A percentile compares a stretch with the other conserved stretches of the same genome.
These are phyloP conservation scores for Galerucella calmariensis DNA, from an alignment of 2,888 invertebrate species.

Conservation along the genomic window DNA sequence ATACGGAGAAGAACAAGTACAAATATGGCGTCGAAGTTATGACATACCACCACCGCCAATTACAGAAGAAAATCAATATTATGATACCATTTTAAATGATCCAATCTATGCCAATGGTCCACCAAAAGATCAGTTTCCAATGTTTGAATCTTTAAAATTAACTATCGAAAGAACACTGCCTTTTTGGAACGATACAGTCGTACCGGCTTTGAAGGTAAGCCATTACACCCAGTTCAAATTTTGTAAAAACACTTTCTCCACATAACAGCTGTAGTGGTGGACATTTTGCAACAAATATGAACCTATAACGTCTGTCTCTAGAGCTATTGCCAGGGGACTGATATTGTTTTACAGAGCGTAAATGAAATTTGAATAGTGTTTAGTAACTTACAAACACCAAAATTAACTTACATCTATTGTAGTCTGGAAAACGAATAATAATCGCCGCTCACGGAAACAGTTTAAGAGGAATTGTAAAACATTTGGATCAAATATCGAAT, in stretches of 20 bases:
- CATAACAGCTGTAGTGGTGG: too few relatives aligned
- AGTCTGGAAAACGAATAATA: constrained; percentile 77
- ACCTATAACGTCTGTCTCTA: too few relatives aligned
- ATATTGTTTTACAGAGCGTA: background rate
- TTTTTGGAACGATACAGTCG: constrained; percentile 86
- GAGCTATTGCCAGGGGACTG: too few relatives aligned
- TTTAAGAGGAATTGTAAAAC: constrained; percentile 85
- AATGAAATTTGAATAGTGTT: too few relatives aligned
- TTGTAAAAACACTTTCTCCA: too few relatives aligned
- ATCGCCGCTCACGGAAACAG: constrained; percentile 91
- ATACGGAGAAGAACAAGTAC: constrained; percentile 82
- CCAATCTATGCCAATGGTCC: constrained; percentile 80
- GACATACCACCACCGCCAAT: constrained; percentile 86
- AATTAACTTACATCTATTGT: background rate
- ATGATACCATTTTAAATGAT: constrained; percentile 80
- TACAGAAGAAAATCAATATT: constrained; percentile 80
- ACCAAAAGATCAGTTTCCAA: constrained; percentile 78
- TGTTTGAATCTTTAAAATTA: constrained; percentile 83
- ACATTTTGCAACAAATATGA: too few relatives aligned
- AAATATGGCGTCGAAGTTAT: constrained; percentile 87
- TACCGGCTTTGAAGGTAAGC: constrained; percentile 75
- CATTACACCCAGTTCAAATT: constrained; percentile 49
- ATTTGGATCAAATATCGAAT: constrained; percentile 76
- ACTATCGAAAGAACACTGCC: constrained; percentile 86
- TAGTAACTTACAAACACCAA: background rate